Evolutionary conservation across 2,113 vertebrate species (phyloP).

Genomic region (Aspiorhynchus laticeps): DNA sequence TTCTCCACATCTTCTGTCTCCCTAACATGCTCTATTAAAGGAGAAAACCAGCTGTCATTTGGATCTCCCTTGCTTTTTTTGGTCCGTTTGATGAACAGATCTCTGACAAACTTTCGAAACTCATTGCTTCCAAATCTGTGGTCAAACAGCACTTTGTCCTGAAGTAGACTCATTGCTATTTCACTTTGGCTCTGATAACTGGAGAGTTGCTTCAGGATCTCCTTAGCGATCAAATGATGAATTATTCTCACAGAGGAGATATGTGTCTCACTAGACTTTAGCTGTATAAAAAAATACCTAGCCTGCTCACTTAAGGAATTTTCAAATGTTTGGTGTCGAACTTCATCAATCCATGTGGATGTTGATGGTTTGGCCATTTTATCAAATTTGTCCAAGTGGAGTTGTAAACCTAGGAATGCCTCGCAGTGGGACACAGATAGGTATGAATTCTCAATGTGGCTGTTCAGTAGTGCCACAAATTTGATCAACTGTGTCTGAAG

Average conservation of each 20-base stretch:
- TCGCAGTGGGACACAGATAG: conserved; percentile 84
- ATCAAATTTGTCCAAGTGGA: conserved; percentile 23
- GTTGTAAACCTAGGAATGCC: conserved; percentile 67
- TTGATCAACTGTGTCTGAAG: conserved; percentile 71
- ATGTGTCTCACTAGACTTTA: conserved; percentile 73
- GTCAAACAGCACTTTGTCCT: conserved; percentile 72
- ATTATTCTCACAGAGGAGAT: conserved; percentile 80
- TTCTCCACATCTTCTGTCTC: conserved; percentile 65
- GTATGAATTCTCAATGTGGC: conserved; percentile 80
- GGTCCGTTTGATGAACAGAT: conserved; percentile 76
- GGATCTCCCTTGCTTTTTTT: conserved; percentile 78
- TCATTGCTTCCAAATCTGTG: conserved; percentile 79
- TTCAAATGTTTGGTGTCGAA: conserved; percentile 69
- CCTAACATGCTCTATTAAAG: conserved; percentile 78
- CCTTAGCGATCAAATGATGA: conserved; percentile 81
- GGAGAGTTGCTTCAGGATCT: conserved; percentile 80
- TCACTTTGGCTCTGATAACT: conserved; percentile 71
- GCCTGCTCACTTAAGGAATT: conserved; percentile 71
- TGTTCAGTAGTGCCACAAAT: conserved; percentile 82
- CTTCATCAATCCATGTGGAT: conserved; percentile 41
- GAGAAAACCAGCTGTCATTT: conserved; percentile 77
- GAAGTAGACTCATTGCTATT: conserved; percentile 74
- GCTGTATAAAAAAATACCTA: conserved; percentile 78
- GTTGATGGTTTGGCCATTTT: neutral
- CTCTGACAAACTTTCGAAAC: conserved; percentile 74